Evolutionary conservation across 2,113 vertebrate genomes (phyloP).

Genomic region (Oxyura jamaicensis): DNA sequence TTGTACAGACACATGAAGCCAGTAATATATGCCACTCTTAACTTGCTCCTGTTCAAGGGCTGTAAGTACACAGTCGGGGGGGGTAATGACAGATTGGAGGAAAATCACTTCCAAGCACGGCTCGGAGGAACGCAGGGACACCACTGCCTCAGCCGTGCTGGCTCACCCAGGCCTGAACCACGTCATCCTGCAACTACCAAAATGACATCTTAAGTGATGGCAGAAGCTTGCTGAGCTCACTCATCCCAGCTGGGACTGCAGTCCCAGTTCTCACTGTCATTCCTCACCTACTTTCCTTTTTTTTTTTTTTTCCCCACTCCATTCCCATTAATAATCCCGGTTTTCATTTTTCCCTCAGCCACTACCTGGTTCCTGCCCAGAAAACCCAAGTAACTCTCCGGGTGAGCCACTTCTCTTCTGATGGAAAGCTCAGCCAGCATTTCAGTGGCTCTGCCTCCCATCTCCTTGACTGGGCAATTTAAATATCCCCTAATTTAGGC

Average conservation of each 20-base stretch:
- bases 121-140: not conserved
- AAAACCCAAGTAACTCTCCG: not conserved
- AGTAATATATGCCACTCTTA: not conserved
- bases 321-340: not conserved
- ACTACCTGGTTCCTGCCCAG: not conserved
- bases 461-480: not conserved
- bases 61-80: not conserved
- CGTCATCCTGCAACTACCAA: fast-evolving
- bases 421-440: not conserved
- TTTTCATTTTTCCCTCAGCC: not conserved
- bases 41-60: not conserved
- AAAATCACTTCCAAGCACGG: fast-evolving
- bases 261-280: not conserved
- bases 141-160: not conserved
- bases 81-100: not conserved
- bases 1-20: not conserved
- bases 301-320: not conserved
- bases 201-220: not conserved
- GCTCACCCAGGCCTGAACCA: not conserved
- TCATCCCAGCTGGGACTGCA: fast-evolving
- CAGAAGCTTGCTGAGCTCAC: not conserved
- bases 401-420: not conserved
- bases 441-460: not conserved
- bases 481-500: fast-evolving
- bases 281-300: not conserved